A percentile compares a stretch with the other conserved stretches of the same genome.
Evolutionary conservation across 2,888 invertebrate species (phyloP).

Genomic region (Tenthredo livida): DNA sequence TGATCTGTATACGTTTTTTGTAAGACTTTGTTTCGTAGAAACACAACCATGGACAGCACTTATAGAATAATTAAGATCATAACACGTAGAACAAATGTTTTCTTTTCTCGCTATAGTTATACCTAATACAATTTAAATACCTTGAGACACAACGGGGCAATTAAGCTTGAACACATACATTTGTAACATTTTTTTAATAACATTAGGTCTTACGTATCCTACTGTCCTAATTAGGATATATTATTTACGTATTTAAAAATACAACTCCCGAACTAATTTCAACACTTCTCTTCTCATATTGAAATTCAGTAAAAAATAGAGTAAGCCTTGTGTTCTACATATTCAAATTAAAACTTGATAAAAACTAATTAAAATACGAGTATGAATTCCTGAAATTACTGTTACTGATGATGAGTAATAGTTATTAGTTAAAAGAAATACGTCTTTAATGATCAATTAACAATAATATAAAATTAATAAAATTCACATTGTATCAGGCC

Average conservation of each 20-base stretch:
- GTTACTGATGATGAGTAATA: neutral
- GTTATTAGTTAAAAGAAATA: neutral
- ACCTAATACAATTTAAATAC: constrained; percentile 31
- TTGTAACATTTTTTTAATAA: constrained; percentile 26
- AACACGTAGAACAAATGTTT: constrained; percentile 17
- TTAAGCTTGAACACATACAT: constrained; percentile 11
- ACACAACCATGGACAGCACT: constrained; percentile 29
- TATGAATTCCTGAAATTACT: constrained; percentile 6
- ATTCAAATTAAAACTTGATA: neutral
- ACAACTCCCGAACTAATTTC: neutral
- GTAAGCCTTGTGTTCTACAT: neutral
- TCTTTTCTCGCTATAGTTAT: neutral
- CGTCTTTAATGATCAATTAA: neutral
- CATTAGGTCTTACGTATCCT: neutral
- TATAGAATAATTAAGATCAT: constrained; percentile 31
- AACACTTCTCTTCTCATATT: neutral
- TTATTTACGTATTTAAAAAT: constrained; percentile 5
- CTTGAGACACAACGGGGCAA: neutral
- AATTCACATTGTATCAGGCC: neutral
- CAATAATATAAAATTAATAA: neutral
- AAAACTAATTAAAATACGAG: constrained; percentile 25
- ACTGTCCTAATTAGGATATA: neutral
- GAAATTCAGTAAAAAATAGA: constrained; percentile 1
- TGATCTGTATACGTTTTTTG: neutral
- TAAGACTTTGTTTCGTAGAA: constrained; percentile 21